phyloP scores from a whole-genome alignment of 2,113 vertebrate species.

The Anguilla japonica region DNA sequence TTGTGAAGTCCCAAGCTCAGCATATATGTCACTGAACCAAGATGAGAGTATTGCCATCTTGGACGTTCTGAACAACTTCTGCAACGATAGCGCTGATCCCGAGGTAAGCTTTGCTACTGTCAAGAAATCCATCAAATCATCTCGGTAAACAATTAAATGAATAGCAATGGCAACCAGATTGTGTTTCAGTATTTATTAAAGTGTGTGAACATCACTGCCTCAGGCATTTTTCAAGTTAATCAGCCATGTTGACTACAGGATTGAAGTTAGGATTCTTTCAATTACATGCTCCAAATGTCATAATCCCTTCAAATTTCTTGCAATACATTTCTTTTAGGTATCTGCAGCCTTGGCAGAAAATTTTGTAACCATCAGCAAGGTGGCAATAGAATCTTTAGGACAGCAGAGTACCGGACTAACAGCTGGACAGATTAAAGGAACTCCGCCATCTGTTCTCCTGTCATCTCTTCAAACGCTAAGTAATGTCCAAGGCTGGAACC shows the following conservation, averaged over 20 bases:
- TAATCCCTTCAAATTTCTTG: too few relatives aligned
- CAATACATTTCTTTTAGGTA: conserved; percentile 44
- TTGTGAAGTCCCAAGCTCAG: conserved; percentile 26
- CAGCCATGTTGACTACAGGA: too few relatives aligned
- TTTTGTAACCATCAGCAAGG: conserved; percentile 36
- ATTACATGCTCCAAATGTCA: background rate
- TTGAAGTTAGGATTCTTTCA: too few relatives aligned
- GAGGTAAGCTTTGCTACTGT: conserved; percentile 26
- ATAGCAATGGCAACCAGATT: background rate
- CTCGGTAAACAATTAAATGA: background rate
- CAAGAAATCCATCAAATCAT: background rate
- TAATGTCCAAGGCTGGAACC: conserved; percentile 51
- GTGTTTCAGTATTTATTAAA: background rate
- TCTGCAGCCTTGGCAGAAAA: conserved; percentile 56
- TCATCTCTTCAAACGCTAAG: conserved; percentile 39
- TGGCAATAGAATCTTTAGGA: conserved; percentile 49
- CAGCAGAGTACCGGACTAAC: conserved; percentile 46
- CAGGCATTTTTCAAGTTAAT: too few relatives aligned
- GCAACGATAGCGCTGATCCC: conserved; percentile 29
- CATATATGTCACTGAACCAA: background rate
- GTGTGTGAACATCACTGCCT: too few relatives aligned
- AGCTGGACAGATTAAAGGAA: conserved; percentile 41
- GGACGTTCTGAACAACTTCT: conserved; percentile 23
- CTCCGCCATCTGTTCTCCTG: conserved; percentile 22
- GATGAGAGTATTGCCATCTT: conserved; percentile 30